Evolutionary conservation across 2,888 invertebrate genomes (phyloP).

Genomic region (Phalera bucephala): DNA sequence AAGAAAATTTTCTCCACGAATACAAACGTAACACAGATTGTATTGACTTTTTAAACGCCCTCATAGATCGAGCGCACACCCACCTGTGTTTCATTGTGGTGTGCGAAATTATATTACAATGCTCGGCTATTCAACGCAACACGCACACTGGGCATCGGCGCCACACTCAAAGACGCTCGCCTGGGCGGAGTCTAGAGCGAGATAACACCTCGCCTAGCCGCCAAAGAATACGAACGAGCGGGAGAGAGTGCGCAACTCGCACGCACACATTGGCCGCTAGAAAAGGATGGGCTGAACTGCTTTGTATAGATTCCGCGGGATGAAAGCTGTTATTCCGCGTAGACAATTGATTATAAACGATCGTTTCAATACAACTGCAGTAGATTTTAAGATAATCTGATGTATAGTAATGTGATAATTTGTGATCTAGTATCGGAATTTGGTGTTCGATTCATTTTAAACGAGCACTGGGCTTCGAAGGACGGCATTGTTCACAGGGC

Average conservation of each 20-base stretch:
- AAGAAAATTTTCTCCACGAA: conserved; percentile 79
- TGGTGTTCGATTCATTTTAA: conserved; percentile 49
- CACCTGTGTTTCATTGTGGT: conserved; percentile 74
- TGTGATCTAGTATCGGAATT: conserved; percentile 19
- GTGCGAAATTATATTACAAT: conserved; percentile 75
- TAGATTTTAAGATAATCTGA: conserved; percentile 29
- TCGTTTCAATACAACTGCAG: conserved; percentile 45
- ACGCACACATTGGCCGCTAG: conserved; percentile 75
- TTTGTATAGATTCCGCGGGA: conserved; percentile 79
- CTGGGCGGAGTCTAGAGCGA: conserved; percentile 78
- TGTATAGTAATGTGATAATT: conserved; percentile 12
- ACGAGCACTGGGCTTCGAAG: conserved; percentile 47
- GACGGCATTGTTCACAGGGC: conserved; percentile 80
- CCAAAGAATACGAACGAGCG: conserved; percentile 49
- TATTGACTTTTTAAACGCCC: conserved; percentile 83
- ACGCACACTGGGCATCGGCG: conserved; percentile 63
- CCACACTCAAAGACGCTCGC: conserved; percentile 59
- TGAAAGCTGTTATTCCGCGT: conserved; percentile 73
- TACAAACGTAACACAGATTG: conserved; percentile 72
- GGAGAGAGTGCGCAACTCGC: conserved; percentile 53
- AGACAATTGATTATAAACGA: conserved; percentile 76
- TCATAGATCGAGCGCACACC: conserved; percentile 73
- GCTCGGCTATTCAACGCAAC: conserved; percentile 61
- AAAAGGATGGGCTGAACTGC: conserved; percentile 75
- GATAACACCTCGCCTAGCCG: conserved; percentile 64